A percentile compares a stretch with the other conserved stretches of the same genome.
Conservation (phyloP, 2,113 vertebrate genomes). For the Elephas maximus region DNA sequence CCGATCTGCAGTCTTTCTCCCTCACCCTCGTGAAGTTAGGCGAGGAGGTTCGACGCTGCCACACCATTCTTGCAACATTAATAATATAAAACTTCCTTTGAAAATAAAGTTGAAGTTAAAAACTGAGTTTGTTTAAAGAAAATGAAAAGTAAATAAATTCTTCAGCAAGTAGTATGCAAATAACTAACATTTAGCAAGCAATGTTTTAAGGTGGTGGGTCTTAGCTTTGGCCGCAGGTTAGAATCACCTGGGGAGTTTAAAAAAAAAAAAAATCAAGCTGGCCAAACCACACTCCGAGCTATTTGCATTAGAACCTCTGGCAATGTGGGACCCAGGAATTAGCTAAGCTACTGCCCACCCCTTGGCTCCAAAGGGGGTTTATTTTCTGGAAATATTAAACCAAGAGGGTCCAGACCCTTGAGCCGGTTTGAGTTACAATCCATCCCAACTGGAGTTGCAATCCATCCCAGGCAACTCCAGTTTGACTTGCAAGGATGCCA, state of each 20-base stretch:
- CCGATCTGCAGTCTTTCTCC: too few species aligned
- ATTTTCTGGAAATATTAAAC: not conserved
- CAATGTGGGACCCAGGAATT: not conserved
- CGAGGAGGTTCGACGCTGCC: too few species aligned
- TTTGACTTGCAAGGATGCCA: not conserved
- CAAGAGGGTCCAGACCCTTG: not conserved
- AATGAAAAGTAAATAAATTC: not conserved
- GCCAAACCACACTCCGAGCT: not conserved
- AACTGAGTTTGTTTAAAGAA: not conserved
- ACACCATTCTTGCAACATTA: too few species aligned
- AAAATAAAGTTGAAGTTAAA: not conserved
- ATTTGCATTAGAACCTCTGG: not conserved
- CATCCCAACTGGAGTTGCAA: not conserved
- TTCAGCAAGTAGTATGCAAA: not conserved
- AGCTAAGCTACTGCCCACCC: not conserved
- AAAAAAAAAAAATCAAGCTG: not conserved
- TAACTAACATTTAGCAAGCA: not conserved
- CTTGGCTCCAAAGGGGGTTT: not conserved
- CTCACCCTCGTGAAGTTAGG: too few species aligned
- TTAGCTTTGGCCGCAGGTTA: not conserved
- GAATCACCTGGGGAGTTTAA: not conserved
- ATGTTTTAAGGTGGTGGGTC: not conserved
- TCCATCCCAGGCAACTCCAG: too few species aligned
- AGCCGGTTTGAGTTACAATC: not conserved
- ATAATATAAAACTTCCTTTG: not conserved